Conservation (phyloP, 2,888 invertebrate genomes). For the Scaptodrosophila latifasciaeformis region DNA sequence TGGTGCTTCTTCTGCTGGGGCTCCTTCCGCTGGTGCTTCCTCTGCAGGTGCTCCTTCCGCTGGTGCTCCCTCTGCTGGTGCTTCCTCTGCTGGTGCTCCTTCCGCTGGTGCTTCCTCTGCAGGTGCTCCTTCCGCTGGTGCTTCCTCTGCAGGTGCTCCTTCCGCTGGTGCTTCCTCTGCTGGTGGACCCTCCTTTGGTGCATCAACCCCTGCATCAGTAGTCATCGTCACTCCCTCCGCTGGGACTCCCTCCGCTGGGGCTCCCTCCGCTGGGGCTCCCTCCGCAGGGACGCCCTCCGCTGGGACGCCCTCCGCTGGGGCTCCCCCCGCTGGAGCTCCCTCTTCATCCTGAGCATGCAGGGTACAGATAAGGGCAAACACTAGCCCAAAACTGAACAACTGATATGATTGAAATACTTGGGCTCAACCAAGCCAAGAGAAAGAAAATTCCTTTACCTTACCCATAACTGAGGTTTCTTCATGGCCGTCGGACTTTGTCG, state of each 20-base stretch:
- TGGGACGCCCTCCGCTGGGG: background rate
- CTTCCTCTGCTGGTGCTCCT: background rate
- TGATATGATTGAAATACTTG: background rate
- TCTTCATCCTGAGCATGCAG: slow-evolving; percentile 6
- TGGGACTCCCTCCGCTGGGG: background rate
- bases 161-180: background rate
- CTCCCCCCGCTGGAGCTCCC: background rate
- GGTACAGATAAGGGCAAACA: too few relatives aligned
- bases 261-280: background rate
- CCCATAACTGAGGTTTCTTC: slow-evolving; percentile 14
- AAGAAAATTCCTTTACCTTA: slow-evolving; percentile 8
- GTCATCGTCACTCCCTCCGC: background rate
- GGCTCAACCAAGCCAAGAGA: background rate
- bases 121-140: background rate
- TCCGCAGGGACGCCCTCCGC: background rate
- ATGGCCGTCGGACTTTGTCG: too few relatives aligned
- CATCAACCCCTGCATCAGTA: background rate
- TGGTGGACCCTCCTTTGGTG: background rate
- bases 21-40: background rate
- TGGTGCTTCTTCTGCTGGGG: background rate
- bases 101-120: background rate
- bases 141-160: background rate
- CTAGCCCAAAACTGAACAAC: slow-evolving; percentile 13
- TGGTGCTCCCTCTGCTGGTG: background rate
- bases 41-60: background rate